These are phyloP conservation scores for Sinocyclocheilus maitianheensis DNA, from an alignment of 2,113 vertebrate species.

Conservation along the genomic window DNA sequence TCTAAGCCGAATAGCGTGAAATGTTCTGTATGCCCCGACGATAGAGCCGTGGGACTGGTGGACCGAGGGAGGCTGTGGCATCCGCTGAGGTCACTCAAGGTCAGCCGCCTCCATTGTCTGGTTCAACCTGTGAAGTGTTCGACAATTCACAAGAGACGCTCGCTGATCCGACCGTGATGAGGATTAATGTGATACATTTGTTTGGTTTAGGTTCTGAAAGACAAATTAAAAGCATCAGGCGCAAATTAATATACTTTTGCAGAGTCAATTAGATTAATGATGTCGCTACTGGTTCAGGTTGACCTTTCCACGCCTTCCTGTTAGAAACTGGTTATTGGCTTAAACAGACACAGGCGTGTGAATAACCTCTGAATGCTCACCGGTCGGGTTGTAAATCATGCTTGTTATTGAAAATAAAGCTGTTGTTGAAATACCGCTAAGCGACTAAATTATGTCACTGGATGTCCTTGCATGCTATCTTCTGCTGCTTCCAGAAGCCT, in stretches of 20 bases:
- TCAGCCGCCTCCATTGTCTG: neutral
- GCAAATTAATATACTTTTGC: slow-evolving; percentile 40
- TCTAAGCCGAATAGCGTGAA: neutral
- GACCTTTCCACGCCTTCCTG: slow-evolving; percentile 43
- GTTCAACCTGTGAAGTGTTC: neutral
- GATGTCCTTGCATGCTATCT: neutral
- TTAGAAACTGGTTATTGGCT: slow-evolving; percentile 5
- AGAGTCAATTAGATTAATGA: slow-evolving; percentile 37
- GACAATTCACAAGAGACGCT: slow-evolving; percentile 12
- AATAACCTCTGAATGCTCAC: neutral
- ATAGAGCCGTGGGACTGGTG: neutral
- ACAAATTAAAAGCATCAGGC: slow-evolving; percentile 32
- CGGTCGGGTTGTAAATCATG: neutral
- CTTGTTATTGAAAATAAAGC: slow-evolving; percentile 26
- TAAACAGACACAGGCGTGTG: neutral
- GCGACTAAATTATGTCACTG: slow-evolving; percentile 19
- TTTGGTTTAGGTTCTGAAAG: slow-evolving; percentile 6
- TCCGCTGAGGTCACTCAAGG: slow-evolving; percentile 18
- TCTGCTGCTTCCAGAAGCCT: slow-evolving; percentile 1
- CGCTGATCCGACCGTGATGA: neutral
- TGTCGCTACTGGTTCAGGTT: slow-evolving; percentile 28
- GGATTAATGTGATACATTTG: slow-evolving; percentile 24
- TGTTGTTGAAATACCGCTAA: neutral
- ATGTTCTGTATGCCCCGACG: neutral
- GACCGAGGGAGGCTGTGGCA: neutral